Percentiles rank a stretch among this genome's conserved stretches.
These are phyloP conservation scores for Heteromyza rotundicornis DNA, from an alignment of 2,888 invertebrate genomes.

Conservation along the genomic window DNA sequence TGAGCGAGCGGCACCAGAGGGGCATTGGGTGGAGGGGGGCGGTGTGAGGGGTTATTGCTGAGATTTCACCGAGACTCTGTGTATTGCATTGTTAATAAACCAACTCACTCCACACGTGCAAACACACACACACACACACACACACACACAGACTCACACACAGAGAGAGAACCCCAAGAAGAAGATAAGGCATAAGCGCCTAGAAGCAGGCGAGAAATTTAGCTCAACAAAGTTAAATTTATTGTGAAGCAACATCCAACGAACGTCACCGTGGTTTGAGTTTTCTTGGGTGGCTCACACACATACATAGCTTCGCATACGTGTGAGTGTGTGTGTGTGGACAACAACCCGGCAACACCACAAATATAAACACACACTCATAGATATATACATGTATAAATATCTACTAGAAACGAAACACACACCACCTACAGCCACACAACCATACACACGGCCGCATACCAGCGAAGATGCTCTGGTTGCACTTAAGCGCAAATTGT, in stretches of 20 bases:
- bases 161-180: too few relatives aligned
- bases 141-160: conserved; percentile 17
- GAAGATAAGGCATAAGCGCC: not conserved
- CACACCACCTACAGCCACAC: not conserved
- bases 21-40: not conserved
- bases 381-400: conserved; percentile 33
- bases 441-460: conserved; percentile 12
- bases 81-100: conserved; percentile 1
- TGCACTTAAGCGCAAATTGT: conserved; percentile 9
- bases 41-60: not conserved
- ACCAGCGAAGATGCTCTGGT: not conserved
- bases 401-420: not conserved
- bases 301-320: too few relatives aligned
- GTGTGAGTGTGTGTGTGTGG: conserved; percentile 4
- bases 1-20: not conserved
- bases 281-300: conserved; percentile 43
- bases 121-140: conserved; percentile 18
- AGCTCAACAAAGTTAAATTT: not conserved
- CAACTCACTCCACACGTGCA: not conserved
- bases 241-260: not conserved
- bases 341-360: not conserved
- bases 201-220: not conserved
- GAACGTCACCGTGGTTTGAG: conserved; percentile 36
- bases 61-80: not conserved
- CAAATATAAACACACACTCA: not conserved